A percentile compares a stretch with the other conserved stretches of the same genome.
Evolutionary conservation across 2,113 vertebrate species (phyloP).

Genomic region (Hassar affinis): DNA sequence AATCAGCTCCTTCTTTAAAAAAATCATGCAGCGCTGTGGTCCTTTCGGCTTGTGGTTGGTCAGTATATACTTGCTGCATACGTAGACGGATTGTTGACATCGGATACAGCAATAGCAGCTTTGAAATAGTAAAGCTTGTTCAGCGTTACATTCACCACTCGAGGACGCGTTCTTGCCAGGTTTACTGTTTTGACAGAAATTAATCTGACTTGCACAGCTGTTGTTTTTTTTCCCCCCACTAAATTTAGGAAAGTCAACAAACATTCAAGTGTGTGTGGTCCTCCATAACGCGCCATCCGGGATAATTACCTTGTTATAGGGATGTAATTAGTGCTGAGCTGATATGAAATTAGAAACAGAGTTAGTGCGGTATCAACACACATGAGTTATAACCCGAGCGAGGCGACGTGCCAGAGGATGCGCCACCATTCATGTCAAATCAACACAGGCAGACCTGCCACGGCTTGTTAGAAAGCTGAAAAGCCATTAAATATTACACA

Average conservation of each 20-base stretch:
- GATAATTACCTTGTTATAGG: conserved; percentile 44
- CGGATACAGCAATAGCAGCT: conserved; percentile 49
- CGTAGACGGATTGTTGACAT: conserved; percentile 47
- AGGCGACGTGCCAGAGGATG: conserved; percentile 12
- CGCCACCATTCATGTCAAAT: neutral
- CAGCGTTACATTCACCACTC: conserved; percentile 25
- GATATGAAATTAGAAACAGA: conserved; percentile 40
- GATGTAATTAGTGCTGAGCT: conserved; percentile 37
- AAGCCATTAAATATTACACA: conserved; percentile 16
- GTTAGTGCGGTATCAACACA: conserved; percentile 37
- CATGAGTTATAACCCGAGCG: conserved; percentile 31
- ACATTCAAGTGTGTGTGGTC: conserved; percentile 18
- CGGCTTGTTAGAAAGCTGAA: neutral
- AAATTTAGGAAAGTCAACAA: neutral
- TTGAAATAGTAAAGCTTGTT: conserved; percentile 53
- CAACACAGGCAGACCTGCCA: neutral
- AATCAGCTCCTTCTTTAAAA: conserved; percentile 7
- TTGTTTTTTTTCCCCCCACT: neutral
- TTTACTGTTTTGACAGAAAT: conserved; percentile 59
- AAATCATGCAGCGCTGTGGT: conserved; percentile 15
- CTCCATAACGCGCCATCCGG: conserved; percentile 14
- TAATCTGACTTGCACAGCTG: conserved; percentile 52
- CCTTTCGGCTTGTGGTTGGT: conserved; percentile 30
- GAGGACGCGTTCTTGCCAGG: conserved; percentile 50
- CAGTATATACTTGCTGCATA: conserved; percentile 46